These are phyloP conservation scores for Diloba caeruleocephala DNA, from an alignment of 2,888 invertebrate species.

Conservation along the genomic window DNA sequence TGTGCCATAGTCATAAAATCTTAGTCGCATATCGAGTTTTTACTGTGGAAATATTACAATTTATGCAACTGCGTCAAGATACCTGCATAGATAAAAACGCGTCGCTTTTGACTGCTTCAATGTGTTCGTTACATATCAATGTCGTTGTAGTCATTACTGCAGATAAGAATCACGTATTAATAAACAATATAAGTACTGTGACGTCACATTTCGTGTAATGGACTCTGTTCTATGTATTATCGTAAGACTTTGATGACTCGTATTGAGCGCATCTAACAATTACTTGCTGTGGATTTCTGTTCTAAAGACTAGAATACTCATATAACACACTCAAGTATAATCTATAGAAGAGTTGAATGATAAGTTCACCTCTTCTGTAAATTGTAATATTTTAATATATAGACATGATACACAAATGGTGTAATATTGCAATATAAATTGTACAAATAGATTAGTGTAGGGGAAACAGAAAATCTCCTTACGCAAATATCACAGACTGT, in stretches of 20 bases:
- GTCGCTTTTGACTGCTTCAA: too few relatives aligned
- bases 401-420: neutral
- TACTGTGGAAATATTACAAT: neutral
- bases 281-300: slow-evolving; percentile 24
- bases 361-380: too few relatives aligned
- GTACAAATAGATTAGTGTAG: neutral
- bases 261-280: slow-evolving; percentile 22
- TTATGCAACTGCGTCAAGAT: neutral
- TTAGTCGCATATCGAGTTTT: slow-evolving; percentile 21
- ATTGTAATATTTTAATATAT: too few relatives aligned
- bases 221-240: slow-evolving; percentile 29
- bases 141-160: slow-evolving; percentile 15
- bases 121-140: slow-evolving; percentile 6
- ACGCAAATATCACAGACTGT: neutral
- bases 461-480: neutral
- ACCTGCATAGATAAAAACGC: slow-evolving; percentile 5
- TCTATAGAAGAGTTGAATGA: slow-evolving; percentile 6
- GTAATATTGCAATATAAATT: neutral
- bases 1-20: slow-evolving; percentile 50
- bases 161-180: slow-evolving; percentile 22
- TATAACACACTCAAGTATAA: slow-evolving; percentile 13
- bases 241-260: slow-evolving; percentile 35
- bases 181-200: slow-evolving; percentile 23
- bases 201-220: slow-evolving; percentile 10
- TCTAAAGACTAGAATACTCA: slow-evolving; percentile 31